phyloP scores from a whole-genome alignment of 2,888 invertebrate genomes.

The Leptarthrus brevirostris region DNA sequence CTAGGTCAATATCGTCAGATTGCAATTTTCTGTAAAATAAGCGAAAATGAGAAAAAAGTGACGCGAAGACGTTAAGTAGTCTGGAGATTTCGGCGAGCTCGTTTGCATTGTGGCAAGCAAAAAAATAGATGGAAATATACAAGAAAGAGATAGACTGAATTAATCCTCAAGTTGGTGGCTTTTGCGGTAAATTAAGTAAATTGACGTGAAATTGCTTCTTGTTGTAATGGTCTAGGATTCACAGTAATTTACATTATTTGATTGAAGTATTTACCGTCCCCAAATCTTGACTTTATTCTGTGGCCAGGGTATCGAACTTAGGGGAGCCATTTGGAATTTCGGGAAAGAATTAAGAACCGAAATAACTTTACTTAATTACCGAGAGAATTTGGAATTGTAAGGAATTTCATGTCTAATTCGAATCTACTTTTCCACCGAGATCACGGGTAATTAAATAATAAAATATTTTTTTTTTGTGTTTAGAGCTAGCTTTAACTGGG shows the following conservation, averaged over 20 bases:
- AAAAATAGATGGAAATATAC: no score
- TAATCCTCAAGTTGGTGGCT: no score
- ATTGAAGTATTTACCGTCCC: neutral
- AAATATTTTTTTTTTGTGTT: no score
- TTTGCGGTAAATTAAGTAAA: slow-evolving; percentile 28
- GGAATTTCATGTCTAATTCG: no score
- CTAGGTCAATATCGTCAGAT: slow-evolving; percentile 37
- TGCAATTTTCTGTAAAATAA: slow-evolving; percentile 20
- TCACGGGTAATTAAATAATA: no score
- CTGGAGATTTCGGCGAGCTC: neutral
- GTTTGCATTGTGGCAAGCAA: no score
- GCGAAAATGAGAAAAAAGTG: neutral
- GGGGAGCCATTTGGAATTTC: no score
- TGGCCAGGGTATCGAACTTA: neutral
- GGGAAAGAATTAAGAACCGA: no score
- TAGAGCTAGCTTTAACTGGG: no score
- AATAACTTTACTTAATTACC: no score
- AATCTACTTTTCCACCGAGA: no score
- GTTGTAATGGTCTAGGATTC: slow-evolving; percentile 2
- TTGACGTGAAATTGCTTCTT: slow-evolving; percentile 24
- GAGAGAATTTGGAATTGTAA: no score
- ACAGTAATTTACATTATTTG: slow-evolving; percentile 17
- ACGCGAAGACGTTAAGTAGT: neutral
- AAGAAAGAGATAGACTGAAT: neutral
- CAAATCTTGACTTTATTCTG: neutral